Percentiles rank a stretch among this genome's conserved stretches.
These are phyloP conservation scores for Sinella curviseta DNA, from an alignment of 1,140 invertebrate genomes.

Conservation along the genomic window DNA sequence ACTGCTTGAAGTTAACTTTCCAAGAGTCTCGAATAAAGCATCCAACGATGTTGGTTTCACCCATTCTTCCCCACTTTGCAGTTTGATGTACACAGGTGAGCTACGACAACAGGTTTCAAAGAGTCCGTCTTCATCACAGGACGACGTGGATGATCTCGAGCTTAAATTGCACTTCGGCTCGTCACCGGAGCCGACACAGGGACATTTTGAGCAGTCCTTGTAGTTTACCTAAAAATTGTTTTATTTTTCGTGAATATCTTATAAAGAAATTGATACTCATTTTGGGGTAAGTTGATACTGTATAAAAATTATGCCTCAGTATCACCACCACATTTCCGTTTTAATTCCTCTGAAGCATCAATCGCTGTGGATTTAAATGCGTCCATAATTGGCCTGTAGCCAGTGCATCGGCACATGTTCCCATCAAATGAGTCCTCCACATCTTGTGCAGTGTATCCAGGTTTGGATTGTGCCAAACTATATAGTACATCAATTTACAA, in stretches of 20 bases:
- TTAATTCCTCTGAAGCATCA: slow-evolving; percentile 52
- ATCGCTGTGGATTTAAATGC: slow-evolving; percentile 58
- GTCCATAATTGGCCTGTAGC: slow-evolving; percentile 77
- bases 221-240: too few species aligned
- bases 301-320: too few species aligned
- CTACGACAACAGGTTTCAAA: slow-evolving; percentile 6
- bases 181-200: not conserved
- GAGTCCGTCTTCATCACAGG: slow-evolving; percentile 24
- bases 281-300: too few species aligned
- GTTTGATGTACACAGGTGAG: slow-evolving; percentile 34
- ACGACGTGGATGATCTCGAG: not conserved
- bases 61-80: slow-evolving; percentile 55
- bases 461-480: slow-evolving; percentile 36
- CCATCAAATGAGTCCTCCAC: slow-evolving; percentile 76
- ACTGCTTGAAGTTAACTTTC: slow-evolving; percentile 53
- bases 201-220: slow-evolving; percentile 14
- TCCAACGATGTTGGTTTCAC: slow-evolving; percentile 59
- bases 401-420: slow-evolving; percentile 80
- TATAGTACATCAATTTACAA: too few species aligned
- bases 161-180: not conserved
- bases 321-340: slow-evolving; percentile 42
- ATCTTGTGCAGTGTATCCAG: slow-evolving; percentile 64
- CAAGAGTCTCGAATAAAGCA: slow-evolving; percentile 62
- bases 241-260: too few species aligned
- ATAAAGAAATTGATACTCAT: too few species aligned